A percentile compares a stretch with the other conserved stretches of the same genome.
Conservation (phyloP, 2,113 vertebrate species). For the Pseudorhombus dupliciocellatus region DNA sequence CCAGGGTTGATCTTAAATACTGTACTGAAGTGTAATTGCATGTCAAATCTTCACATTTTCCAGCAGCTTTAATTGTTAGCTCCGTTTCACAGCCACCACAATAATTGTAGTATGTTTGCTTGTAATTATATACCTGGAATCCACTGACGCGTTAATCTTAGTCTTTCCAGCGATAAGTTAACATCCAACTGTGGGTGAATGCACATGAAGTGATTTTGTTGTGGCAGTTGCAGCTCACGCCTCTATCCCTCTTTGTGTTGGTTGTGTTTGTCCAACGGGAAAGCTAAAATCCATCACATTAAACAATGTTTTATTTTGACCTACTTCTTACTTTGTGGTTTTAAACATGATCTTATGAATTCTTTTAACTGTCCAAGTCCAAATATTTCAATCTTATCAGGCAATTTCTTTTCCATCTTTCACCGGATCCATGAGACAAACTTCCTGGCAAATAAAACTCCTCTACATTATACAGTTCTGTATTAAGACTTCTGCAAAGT, state of each 20-base stretch:
- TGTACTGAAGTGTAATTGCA: conserved; percentile 23
- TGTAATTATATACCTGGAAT: conserved; percentile 58
- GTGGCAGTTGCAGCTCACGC: background rate
- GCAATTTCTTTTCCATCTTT: too few relatives aligned
- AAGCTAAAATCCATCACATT: conserved; percentile 18
- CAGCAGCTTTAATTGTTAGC: conserved; percentile 42
- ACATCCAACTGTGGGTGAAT: conserved; percentile 11
- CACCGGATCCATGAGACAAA: too few relatives aligned
- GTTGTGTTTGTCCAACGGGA: too few relatives aligned
- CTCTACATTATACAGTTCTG: background rate
- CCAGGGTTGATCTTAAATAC: conserved; percentile 6
- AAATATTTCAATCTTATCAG: too few relatives aligned
- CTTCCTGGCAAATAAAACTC: too few relatives aligned
- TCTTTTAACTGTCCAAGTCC: too few relatives aligned
- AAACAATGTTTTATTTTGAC: too few relatives aligned
- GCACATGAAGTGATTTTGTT: background rate
- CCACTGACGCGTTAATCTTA: conserved; percentile 10
- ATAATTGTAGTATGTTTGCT: conserved; percentile 42
- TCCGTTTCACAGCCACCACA: conserved; percentile 23
- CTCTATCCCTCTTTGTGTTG: too few relatives aligned
- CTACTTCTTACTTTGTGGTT: too few relatives aligned
- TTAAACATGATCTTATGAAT: too few relatives aligned
- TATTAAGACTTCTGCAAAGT: too few relatives aligned
- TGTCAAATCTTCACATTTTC: conserved; percentile 37
- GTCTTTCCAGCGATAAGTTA: conserved; percentile 31